Percentiles rank a stretch among this genome's conserved stretches.
phyloP scores from a whole-genome alignment of 2,797 vertebrate species.

The Tapirus indicus region DNA sequence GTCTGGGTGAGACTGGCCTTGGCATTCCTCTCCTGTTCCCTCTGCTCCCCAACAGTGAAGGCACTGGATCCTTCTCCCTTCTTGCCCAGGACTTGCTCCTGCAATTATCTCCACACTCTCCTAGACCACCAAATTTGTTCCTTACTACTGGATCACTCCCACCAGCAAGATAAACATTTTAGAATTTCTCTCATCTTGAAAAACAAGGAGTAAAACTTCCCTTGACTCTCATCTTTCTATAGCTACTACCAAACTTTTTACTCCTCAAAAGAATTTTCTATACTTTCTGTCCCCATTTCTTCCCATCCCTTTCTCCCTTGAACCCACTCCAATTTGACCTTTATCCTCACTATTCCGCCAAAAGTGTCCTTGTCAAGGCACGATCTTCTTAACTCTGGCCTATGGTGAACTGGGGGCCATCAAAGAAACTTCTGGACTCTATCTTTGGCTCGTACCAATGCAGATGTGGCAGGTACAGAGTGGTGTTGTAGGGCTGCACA shows the following conservation, averaged over 20 bases:
- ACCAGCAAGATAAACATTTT: background rate
- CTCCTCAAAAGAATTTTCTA: background rate
- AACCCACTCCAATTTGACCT: background rate
- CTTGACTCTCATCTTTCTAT: too few species aligned
- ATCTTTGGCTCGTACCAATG: background rate
- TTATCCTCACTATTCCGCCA: background rate
- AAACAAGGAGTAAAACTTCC: background rate
- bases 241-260: background rate
- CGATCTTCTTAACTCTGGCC: background rate
- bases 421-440: background rate
- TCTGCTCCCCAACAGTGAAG: background rate
- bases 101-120: background rate
- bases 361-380: background rate
- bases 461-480: too few species aligned
- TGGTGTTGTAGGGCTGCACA: background rate
- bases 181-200: background rate
- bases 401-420: background rate
- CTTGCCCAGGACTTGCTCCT: too few species aligned
- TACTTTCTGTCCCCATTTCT: background rate
- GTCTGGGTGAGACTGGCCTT: too few species aligned
- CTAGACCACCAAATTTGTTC: too few species aligned
- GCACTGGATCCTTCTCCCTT: background rate
- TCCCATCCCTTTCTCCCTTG: background rate
- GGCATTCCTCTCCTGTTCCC: background rate
- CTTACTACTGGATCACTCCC: background rate